These are phyloP conservation scores for Macquaria ambigua DNA, from an alignment of 2,113 vertebrate species.

Conservation along the genomic window DNA sequence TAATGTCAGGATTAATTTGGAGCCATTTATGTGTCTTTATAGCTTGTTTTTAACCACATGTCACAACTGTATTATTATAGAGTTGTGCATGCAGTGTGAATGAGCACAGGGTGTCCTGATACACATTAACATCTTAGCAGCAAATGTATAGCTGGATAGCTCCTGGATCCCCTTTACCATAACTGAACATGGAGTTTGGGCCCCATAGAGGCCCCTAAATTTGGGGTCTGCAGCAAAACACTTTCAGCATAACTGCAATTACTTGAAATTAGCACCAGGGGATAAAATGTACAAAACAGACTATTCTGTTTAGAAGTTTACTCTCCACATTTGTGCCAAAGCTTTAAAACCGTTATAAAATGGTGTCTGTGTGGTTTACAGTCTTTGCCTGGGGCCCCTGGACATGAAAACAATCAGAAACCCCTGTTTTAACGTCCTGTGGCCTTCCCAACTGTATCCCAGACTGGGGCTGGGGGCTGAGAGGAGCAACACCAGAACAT, in stretches of 20 bases:
- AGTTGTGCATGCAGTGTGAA: not conserved
- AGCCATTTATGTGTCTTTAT: not conserved
- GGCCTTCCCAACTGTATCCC: slow-evolving; percentile 65
- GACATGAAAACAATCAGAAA: slow-evolving; percentile 25
- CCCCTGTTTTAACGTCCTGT: slow-evolving; percentile 48
- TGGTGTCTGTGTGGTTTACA: slow-evolving; percentile 13
- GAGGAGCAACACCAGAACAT: slow-evolving; percentile 62
- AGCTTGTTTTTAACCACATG: not conserved
- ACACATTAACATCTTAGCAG: not conserved
- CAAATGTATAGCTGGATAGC: no score
- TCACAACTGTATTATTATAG: not conserved
- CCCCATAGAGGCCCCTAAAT: not conserved
- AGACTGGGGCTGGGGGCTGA: slow-evolving; percentile 50
- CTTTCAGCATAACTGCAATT: not conserved
- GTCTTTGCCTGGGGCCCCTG: slow-evolving; percentile 25
- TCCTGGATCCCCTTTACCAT: not conserved
- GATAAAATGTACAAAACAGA: not conserved
- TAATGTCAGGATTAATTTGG: no score
- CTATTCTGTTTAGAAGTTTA: not conserved
- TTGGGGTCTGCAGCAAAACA: not conserved
- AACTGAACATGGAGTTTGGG: not conserved
- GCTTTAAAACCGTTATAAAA: slow-evolving; percentile 22
- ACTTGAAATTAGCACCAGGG: not conserved
- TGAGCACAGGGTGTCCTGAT: not conserved
- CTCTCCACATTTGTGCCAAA: not conserved